Evolutionary conservation across 2,113 vertebrate species (phyloP).

Genomic region (Coregonus clupeaformis): DNA sequence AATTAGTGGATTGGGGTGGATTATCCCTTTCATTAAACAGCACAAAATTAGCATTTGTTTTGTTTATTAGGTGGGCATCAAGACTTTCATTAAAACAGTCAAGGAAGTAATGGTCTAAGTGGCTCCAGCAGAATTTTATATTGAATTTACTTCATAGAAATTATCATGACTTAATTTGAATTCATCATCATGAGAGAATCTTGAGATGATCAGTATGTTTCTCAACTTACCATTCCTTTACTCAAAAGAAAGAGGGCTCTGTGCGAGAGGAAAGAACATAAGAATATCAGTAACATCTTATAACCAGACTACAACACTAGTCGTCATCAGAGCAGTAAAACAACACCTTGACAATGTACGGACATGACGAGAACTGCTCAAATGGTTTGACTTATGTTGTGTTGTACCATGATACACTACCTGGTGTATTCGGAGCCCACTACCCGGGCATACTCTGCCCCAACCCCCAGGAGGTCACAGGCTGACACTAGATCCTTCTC

Average conservation of each 20-base stretch:
- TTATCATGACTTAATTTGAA: too few species aligned
- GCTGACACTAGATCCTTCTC: constrained; percentile 97
- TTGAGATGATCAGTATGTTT: neutral
- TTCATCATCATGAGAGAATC: too few species aligned
- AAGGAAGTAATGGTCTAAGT: too few species aligned
- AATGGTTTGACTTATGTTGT: neutral
- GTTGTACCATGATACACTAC: constrained; percentile 58
- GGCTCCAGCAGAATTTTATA: too few species aligned
- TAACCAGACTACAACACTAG: neutral
- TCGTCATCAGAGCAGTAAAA: neutral
- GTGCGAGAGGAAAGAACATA: constrained; percentile 26
- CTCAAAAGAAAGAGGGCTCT: constrained; percentile 96
- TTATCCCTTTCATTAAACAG: too few species aligned
- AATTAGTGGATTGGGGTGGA: too few species aligned
- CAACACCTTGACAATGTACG: neutral
- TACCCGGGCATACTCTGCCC: constrained; percentile 93
- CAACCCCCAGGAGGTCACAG: constrained; percentile 94
- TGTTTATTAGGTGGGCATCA: too few species aligned
- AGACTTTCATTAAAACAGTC: too few species aligned
- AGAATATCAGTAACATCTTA: neutral
- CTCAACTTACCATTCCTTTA: constrained; percentile 95
- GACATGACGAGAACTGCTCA: neutral
- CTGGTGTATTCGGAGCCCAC: constrained; percentile 98
- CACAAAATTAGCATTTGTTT: too few species aligned
- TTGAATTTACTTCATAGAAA: too few species aligned